A percentile compares a stretch with the other conserved stretches of the same genome.
phyloP scores from a whole-genome alignment of 2,888 invertebrate species.

The Leptura quadrifasciata region DNA sequence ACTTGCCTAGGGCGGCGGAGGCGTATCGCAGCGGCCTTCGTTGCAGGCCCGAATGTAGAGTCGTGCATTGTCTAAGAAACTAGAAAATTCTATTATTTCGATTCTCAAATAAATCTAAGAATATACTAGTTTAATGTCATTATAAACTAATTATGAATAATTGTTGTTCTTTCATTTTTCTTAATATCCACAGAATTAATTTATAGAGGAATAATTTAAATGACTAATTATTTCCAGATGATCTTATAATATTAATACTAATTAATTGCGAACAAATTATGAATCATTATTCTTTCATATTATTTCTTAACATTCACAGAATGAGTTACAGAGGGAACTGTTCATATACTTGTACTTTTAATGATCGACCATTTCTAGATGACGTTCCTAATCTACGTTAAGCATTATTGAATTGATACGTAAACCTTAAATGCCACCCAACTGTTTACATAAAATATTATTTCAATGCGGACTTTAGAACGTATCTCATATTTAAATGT shows the following conservation, averaged over 20 bases:
- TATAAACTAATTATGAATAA: too few relatives aligned
- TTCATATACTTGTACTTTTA: not conserved
- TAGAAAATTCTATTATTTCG: not conserved
- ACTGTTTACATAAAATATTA: not conserved
- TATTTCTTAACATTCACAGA: too few relatives aligned
- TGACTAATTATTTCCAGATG: too few relatives aligned
- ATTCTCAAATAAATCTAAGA: not conserved
- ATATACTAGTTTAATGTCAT: too few relatives aligned
- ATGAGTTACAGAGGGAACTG: not conserved
- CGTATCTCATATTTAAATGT: not conserved
- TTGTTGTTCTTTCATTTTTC: too few relatives aligned
- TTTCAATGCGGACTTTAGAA: not conserved
- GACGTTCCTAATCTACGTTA: not conserved
- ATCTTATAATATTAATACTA: too few relatives aligned
- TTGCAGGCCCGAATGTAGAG: constrained; percentile 35
- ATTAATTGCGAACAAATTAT: too few relatives aligned
- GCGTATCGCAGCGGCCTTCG: constrained; percentile 14
- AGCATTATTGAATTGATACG: not conserved
- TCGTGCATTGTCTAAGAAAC: not conserved
- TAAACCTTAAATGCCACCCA: not conserved
- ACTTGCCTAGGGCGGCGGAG: constrained; percentile 27
- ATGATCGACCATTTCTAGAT: constrained; percentile 7
- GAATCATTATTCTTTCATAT: too few relatives aligned
- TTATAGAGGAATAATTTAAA: too few relatives aligned
- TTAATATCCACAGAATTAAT: too few relatives aligned